Conservation (phyloP, 2,888 invertebrate genomes). For the Cataglyphis cursor region DNA sequence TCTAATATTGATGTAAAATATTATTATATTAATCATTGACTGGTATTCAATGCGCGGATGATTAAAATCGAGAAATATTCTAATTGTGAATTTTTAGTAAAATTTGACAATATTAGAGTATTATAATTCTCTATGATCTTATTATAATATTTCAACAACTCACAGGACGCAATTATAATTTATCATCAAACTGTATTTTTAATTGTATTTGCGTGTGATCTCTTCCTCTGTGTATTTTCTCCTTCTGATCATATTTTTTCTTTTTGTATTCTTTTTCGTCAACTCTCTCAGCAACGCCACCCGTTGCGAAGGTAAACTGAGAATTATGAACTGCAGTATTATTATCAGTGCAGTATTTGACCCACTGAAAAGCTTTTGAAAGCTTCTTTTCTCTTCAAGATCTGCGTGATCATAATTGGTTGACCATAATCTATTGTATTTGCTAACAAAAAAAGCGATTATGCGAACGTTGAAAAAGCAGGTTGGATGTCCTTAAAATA, state of each 20-base stretch:
- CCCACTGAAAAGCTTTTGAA: background rate
- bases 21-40: background rate
- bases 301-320: conserved; percentile 68
- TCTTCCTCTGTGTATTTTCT: conserved; percentile 48
- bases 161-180: conserved; percentile 55
- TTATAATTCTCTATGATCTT: conserved; percentile 34
- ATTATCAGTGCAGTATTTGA: background rate
- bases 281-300: conserved; percentile 69
- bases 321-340: background rate
- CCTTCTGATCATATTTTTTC: conserved; percentile 21
- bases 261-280: conserved; percentile 20
- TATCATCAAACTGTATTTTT: conserved; percentile 34
- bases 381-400: background rate
- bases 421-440: background rate
- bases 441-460: background rate
- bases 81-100: background rate
- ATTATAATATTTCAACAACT: conserved; percentile 64
- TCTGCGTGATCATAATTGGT: background rate
- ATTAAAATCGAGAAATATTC: background rate
- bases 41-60: background rate
- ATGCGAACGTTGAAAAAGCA: background rate
- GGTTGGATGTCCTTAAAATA: background rate
- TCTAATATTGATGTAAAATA: background rate
- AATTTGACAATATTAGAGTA: conserved; percentile 50
- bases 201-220: conserved; percentile 31